Conservation (phyloP, 1,140 invertebrate genomes). For the Macrocentrus cingulum region DNA sequence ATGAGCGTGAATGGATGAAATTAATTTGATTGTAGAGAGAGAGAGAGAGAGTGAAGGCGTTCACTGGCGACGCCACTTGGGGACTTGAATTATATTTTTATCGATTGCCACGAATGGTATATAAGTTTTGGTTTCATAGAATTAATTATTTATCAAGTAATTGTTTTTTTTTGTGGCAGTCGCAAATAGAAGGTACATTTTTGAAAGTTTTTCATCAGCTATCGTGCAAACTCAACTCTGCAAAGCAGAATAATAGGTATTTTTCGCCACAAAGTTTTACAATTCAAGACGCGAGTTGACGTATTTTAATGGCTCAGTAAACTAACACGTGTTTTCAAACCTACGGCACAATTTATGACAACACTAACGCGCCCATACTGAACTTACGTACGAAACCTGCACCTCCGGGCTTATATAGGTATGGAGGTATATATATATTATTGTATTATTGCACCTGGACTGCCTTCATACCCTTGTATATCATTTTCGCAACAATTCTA, state of each 20-base stretch:
- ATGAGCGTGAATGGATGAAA: constrained; percentile 14
- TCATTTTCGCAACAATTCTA: neutral
- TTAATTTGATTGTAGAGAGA: constrained; percentile 18
- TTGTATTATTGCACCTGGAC: neutral
- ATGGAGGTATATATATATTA: neutral
- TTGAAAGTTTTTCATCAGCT: neutral
- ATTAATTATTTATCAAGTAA: too few relatives aligned
- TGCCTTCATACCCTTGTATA: neutral
- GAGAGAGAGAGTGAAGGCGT: constrained; percentile 8
- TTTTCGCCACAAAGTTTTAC: neutral
- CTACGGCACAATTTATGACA: constrained; percentile 14
- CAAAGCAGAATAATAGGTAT: neutral
- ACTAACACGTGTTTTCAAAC: constrained; percentile 14
- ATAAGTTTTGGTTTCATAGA: too few relatives aligned
- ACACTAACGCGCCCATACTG: constrained; percentile 13
- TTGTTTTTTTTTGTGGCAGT: too few relatives aligned
- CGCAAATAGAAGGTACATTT: too few relatives aligned
- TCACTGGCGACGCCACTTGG: neutral
- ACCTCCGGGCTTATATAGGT: too few relatives aligned
- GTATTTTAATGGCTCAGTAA: constrained; percentile 4
- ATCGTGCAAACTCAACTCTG: neutral
- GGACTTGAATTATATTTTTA: constrained; percentile 11
- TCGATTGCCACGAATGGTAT: too few relatives aligned
- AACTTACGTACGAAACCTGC: constrained; percentile 17
- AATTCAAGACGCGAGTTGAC: constrained; percentile 14